Conservation (phyloP, 2,888 invertebrate species). For the Drosophila incognita region DNA sequence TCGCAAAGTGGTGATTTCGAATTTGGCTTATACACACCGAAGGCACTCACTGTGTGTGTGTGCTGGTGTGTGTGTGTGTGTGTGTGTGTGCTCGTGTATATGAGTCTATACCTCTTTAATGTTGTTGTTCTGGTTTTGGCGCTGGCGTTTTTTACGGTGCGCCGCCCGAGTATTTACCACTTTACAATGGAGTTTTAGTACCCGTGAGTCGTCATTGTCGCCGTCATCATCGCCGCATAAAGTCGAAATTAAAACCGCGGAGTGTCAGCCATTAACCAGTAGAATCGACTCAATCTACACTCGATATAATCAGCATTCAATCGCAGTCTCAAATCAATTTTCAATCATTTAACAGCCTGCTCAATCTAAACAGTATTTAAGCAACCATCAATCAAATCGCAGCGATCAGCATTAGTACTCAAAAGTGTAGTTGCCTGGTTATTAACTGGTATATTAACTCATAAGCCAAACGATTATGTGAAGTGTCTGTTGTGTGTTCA, state of each 20-base stretch:
- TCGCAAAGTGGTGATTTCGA: conserved; percentile 78
- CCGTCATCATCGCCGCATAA: conserved; percentile 83
- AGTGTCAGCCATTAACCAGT: conserved; percentile 78
- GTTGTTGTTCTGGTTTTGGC: conserved; percentile 79
- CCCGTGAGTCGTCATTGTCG: conserved; percentile 82
- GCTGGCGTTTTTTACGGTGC: conserved; percentile 80
- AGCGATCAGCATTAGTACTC: neutral
- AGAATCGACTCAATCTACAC: conserved; percentile 60
- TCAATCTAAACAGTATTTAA: conserved; percentile 27
- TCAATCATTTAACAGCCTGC: conserved; percentile 44
- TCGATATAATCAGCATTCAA: conserved; percentile 52
- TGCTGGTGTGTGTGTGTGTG: conserved; percentile 28
- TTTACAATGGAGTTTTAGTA: conserved; percentile 83
- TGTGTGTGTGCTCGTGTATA: conserved; percentile 25
- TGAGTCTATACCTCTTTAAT: conserved; percentile 66
- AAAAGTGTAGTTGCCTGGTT: neutral
- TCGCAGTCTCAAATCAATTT: conserved; percentile 37
- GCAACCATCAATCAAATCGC: conserved; percentile 14
- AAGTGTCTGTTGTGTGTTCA: conserved; percentile 16
- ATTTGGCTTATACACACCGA: conserved; percentile 58
- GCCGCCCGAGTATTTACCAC: conserved; percentile 81
- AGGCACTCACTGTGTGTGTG: conserved; percentile 19
- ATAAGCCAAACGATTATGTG: conserved; percentile 8
- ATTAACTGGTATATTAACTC: conserved; percentile 4
- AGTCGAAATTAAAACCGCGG: conserved; percentile 82